phyloP scores from a whole-genome alignment of 1,140 invertebrate species.

The Drosophila biarmipes region DNA sequence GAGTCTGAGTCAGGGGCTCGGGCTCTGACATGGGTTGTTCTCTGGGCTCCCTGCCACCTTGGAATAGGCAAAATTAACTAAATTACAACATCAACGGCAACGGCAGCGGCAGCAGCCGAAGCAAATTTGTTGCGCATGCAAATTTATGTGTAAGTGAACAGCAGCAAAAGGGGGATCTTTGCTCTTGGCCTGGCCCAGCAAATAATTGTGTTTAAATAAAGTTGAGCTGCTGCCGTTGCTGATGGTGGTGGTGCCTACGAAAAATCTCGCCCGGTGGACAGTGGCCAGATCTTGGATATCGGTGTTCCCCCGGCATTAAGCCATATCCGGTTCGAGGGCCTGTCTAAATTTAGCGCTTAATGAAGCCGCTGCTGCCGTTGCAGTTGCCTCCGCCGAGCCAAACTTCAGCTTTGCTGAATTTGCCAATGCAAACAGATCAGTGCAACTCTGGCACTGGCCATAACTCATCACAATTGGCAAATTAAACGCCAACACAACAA shows the following conservation, averaged over 20 bases:
- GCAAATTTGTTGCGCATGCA: conserved; percentile 82
- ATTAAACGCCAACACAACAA: conserved; percentile 82
- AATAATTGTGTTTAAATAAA: conserved; percentile 84
- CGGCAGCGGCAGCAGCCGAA: conserved; percentile 34
- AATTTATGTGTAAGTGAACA: conserved; percentile 82
- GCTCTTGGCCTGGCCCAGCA: conserved; percentile 57
- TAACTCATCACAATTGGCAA: conserved; percentile 83
- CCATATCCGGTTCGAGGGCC: conserved; percentile 75
- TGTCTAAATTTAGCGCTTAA: conserved; percentile 83
- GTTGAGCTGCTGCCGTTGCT: conserved; percentile 37
- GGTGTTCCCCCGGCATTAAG: conserved; percentile 66
- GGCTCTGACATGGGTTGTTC: conserved; percentile 58
- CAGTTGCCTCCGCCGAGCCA: background rate
- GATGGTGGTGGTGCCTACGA: conserved; percentile 32
- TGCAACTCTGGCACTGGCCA: conserved; percentile 17
- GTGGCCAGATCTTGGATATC: conserved; percentile 52
- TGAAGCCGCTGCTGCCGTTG: conserved; percentile 60
- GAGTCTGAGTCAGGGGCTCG: conserved; percentile 21
- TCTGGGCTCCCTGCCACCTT: conserved; percentile 72
- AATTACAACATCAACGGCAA: conserved; percentile 77
- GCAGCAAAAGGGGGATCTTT: conserved; percentile 52
- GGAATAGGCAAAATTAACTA: conserved; percentile 83
- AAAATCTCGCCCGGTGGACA: conserved; percentile 41
- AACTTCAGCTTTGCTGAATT: background rate
- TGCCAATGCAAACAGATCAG: conserved; percentile 72